A percentile compares a stretch with the other conserved stretches of the same genome.
Evolutionary conservation across 2,113 vertebrate genomes (phyloP).

Genomic region (Myodes glareolus): DNA sequence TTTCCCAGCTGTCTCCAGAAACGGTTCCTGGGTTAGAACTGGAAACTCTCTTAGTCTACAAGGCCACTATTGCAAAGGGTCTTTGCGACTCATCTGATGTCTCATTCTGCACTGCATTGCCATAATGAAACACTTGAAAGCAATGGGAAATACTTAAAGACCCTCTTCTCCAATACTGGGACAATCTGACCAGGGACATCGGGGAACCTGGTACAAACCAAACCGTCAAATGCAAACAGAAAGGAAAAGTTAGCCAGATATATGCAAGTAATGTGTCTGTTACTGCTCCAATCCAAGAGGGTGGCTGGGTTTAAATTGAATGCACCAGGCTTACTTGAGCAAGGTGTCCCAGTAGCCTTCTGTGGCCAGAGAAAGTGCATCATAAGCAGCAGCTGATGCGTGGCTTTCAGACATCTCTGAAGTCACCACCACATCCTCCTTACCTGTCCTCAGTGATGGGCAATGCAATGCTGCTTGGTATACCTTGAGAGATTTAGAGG

Average conservation of each 20-base stretch:
- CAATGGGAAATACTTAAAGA: neutral
- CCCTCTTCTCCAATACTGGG: neutral
- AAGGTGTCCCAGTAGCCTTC: neutral
- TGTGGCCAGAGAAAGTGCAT: neutral
- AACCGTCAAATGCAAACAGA: neutral
- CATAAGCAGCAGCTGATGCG: neutral
- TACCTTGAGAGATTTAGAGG: constrained; percentile 55
- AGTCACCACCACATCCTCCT: constrained; percentile 1
- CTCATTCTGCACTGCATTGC: neutral
- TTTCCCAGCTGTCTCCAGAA: neutral
- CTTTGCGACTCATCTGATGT: neutral
- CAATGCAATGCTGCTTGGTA: constrained; percentile 1
- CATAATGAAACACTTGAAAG: neutral
- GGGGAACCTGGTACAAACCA: neutral
- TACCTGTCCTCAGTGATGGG: neutral
- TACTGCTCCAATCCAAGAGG: neutral
- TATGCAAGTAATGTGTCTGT: neutral
- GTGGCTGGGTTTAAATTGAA: neutral
- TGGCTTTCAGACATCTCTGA: neutral
- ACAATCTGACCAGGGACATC: neutral
- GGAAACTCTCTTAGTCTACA: neutral
- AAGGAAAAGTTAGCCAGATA: neutral
- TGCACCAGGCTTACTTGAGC: neutral
- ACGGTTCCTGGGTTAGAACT: neutral
- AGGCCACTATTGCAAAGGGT: neutral